Percentiles rank a stretch among this genome's conserved stretches.
Evolutionary conservation across 2,888 invertebrate genomes (phyloP).

Genomic region (Syrphus vitripennis): DNA sequence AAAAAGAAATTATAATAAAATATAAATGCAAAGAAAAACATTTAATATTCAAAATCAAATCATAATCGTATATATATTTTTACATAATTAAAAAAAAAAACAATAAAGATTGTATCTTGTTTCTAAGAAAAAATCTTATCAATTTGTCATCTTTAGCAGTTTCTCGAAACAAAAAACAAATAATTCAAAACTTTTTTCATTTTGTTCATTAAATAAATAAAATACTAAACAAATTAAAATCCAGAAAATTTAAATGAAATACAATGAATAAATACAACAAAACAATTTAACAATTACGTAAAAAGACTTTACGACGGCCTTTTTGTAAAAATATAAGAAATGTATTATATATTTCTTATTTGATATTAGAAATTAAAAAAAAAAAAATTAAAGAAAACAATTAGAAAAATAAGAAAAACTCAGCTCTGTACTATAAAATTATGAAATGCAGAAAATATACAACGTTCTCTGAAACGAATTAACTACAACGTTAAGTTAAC

Average conservation of each 20-base stretch:
- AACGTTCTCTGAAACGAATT: slow-evolving; percentile 62
- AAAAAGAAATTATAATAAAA: background rate
- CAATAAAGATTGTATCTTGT: slow-evolving; percentile 38
- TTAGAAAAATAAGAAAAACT: slow-evolving; percentile 49
- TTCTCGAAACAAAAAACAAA: slow-evolving; percentile 18
- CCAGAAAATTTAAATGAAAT: slow-evolving; percentile 19
- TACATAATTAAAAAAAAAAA: slow-evolving; percentile 50
- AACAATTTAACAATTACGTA: slow-evolving; percentile 67
- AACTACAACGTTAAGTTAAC: slow-evolving; percentile 53
- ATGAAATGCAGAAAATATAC: slow-evolving; percentile 46
- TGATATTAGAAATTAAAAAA: slow-evolving; percentile 53
- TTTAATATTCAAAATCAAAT: slow-evolving; percentile 48
- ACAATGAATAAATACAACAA: slow-evolving; percentile 42
- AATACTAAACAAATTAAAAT: slow-evolving; percentile 1
- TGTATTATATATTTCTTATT: slow-evolving; percentile 55
- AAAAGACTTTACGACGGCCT: slow-evolving; percentile 74
- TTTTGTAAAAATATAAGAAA: slow-evolving; percentile 69
- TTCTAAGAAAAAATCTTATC: slow-evolving; percentile 26
- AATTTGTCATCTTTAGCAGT: slow-evolving; percentile 36
- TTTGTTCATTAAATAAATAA: slow-evolving; percentile 43
- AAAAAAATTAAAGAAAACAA: slow-evolving; percentile 5
- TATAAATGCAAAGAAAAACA: background rate
- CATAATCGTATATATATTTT: slow-evolving; percentile 66
- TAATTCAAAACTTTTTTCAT: slow-evolving; percentile 23
- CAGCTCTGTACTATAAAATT: slow-evolving; percentile 24